phyloP scores from a whole-genome alignment of 2,888 invertebrate species.

The Seira musarum region DNA sequence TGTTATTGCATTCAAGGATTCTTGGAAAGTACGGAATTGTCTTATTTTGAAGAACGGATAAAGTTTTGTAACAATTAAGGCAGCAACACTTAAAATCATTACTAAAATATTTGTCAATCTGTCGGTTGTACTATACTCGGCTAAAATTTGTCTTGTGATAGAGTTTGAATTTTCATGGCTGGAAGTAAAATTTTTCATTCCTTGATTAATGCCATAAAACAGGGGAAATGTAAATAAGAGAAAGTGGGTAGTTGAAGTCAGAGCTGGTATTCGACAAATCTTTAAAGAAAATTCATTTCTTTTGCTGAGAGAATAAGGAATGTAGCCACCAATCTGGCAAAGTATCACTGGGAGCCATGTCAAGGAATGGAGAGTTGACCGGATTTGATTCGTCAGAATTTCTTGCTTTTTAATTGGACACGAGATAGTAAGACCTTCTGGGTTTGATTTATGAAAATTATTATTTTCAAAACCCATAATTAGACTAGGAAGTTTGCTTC shows the following conservation, averaged over 20 bases:
- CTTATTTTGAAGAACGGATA: neutral
- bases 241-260: neutral
- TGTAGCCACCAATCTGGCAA: constrained; percentile 8
- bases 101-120: neutral
- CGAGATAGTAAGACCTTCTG: too few species aligned
- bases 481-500: too few species aligned
- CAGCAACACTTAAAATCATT: neutral
- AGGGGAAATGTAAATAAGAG: neutral
- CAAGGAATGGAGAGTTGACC: neutral
- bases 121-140: neutral
- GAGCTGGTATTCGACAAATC: neutral
- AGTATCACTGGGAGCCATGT: neutral
- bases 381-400: neutral
- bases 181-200: neutral
- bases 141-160: neutral
- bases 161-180: neutral
- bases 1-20: neutral
- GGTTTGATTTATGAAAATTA: too few species aligned
- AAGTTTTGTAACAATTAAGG: neutral
- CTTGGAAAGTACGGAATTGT: neutral
- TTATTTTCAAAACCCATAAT: too few species aligned
- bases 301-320: neutral
- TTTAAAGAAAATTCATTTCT: neutral
- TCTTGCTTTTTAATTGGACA: too few species aligned
- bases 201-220: neutral